Evolutionary conservation across 2,113 vertebrate species (phyloP).

Genomic region (Xerus inauris): DNA sequence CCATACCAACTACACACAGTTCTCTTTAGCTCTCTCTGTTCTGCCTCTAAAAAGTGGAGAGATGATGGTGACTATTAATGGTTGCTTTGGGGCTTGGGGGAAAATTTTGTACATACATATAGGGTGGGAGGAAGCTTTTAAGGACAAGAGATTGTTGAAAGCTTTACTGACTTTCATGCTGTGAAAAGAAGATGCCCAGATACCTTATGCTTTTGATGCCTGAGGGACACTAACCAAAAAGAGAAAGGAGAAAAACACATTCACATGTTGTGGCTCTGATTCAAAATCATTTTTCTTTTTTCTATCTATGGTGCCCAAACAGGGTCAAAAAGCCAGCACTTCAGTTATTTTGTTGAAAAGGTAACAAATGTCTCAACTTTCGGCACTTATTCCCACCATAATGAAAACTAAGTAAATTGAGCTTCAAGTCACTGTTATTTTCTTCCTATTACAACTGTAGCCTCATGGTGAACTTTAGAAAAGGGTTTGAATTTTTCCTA

Average conservation of each 20-base stretch:
- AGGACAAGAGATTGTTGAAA: slow-evolving; percentile 44
- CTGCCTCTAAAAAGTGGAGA: slow-evolving; percentile 14
- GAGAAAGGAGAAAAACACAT: slow-evolving; percentile 42
- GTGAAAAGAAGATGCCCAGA: slow-evolving; percentile 40
- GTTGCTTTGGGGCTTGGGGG: background rate
- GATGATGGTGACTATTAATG: slow-evolving; percentile 60
- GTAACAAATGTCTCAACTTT: slow-evolving; percentile 69
- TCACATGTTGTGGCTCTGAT: slow-evolving; percentile 16
- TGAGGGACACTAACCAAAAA: slow-evolving; percentile 39
- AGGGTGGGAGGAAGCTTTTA: slow-evolving; percentile 7
- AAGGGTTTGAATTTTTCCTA: slow-evolving; percentile 58
- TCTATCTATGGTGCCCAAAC: slow-evolving; percentile 28
- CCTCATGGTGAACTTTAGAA: slow-evolving; percentile 73
- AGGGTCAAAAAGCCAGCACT: slow-evolving; percentile 68
- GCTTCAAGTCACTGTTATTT: slow-evolving; percentile 59
- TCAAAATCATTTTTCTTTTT: slow-evolving; percentile 69
- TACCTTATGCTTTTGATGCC: slow-evolving; percentile 54
- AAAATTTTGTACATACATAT: background rate
- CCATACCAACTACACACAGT: background rate
- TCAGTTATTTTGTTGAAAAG: slow-evolving; percentile 64
- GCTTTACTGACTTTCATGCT: slow-evolving; percentile 47
- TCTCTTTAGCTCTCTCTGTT: background rate
- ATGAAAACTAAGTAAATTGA: slow-evolving; percentile 64
- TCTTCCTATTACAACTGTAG: slow-evolving; percentile 62
- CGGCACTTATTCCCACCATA: slow-evolving; percentile 52